Conservation (phyloP, 2,113 vertebrate species). For the Etia nguti region DNA sequence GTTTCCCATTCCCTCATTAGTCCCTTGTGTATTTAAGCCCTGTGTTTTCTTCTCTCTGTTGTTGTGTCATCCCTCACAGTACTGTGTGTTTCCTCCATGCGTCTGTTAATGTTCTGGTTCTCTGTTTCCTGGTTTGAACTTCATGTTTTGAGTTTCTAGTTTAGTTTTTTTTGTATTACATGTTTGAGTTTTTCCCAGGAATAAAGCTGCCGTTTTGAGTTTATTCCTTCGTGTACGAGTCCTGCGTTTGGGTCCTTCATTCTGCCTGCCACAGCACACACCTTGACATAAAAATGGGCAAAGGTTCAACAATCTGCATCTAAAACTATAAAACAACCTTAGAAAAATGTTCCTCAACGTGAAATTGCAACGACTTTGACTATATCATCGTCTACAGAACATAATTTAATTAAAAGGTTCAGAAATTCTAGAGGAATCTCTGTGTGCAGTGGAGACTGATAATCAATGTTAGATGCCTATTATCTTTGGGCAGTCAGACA, state of each 20-base stretch:
- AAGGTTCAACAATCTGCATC: not conserved
- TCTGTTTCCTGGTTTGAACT: not conserved
- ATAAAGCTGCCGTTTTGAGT: fast-evolving
- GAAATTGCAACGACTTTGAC: not conserved
- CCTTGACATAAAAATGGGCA: not conserved
- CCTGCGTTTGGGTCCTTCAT: not conserved
- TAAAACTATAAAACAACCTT: not conserved
- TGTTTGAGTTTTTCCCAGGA: not conserved
- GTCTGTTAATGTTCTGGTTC: fast-evolving
- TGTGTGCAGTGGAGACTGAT: not conserved
- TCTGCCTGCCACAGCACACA: not conserved
- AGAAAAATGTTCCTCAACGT: not conserved
- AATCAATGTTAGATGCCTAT: not conserved
- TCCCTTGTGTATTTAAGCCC: not conserved
- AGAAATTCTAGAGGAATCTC: not conserved
- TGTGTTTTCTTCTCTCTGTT: not conserved
- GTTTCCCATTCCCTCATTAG: not conserved
- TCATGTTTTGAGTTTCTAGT: too few species aligned
- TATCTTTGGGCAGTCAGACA: not conserved
- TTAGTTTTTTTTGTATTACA: not conserved
- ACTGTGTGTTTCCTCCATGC: not conserved
- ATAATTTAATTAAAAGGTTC: not conserved
- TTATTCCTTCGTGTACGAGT: fast-evolving
- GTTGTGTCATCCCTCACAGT: fast-evolving
- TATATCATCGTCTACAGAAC: not conserved